Conservation (phyloP, 2,888 invertebrate species). For the Zeuzera pyrina region DNA sequence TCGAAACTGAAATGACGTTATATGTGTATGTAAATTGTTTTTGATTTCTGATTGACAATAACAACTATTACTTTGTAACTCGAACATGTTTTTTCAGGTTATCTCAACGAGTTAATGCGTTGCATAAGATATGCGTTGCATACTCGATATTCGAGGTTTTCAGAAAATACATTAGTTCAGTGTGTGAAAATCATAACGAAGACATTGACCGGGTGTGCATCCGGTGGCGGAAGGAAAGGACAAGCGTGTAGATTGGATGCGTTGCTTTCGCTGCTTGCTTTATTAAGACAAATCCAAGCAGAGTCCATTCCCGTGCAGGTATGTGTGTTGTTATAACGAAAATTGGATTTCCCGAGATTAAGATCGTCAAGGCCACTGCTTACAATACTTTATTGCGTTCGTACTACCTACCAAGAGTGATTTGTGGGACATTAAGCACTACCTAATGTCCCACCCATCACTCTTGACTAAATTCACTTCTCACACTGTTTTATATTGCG, state of each 20-base stretch:
- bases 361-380: too few species aligned
- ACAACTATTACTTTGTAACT: background rate
- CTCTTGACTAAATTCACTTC: too few species aligned
- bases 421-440: too few species aligned
- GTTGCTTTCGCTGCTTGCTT: constrained; percentile 36
- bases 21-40: background rate
- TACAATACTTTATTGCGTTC: too few species aligned
- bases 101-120: constrained; percentile 53
- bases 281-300: constrained; percentile 34
- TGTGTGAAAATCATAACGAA: constrained; percentile 31
- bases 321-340: constrained; percentile 10
- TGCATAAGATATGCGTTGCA: constrained; percentile 47
- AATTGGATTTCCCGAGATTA: too few species aligned
- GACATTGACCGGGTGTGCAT: constrained; percentile 36
- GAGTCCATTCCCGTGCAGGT: constrained; percentile 51
- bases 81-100: constrained; percentile 37
- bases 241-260: constrained; percentile 51
- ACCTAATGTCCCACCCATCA: too few species aligned
- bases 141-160: constrained; percentile 41
- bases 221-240: constrained; percentile 50
- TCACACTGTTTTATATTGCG: too few species aligned
- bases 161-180: constrained; percentile 40
- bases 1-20: too few species aligned
- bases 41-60: background rate
- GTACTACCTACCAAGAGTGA: too few species aligned